Evolutionary conservation across 2,888 invertebrate species (phyloP).

Genomic region (Anaspis maculata): DNA sequence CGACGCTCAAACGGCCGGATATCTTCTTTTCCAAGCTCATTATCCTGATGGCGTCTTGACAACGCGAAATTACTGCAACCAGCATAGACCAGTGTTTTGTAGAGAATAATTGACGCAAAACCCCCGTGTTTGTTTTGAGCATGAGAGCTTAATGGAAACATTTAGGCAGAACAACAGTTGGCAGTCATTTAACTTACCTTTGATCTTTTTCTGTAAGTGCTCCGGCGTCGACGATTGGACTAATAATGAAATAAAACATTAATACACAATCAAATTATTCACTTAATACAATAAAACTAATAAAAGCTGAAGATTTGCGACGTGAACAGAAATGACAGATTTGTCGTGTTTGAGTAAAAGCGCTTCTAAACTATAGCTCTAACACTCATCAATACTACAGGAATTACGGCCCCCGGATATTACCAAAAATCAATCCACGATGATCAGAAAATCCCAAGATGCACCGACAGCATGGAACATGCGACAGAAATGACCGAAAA

Average conservation of each 20-base stretch:
- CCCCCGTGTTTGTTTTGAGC: slow-evolving; percentile 9
- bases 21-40: slow-evolving; percentile 28
- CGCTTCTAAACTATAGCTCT: too few relatives aligned
- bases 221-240: slow-evolving; percentile 30
- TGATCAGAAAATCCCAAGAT: too few relatives aligned
- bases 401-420: too few relatives aligned
- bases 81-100: slow-evolving; percentile 12
- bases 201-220: slow-evolving; percentile 37
- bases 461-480: too few relatives aligned
- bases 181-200: slow-evolving; percentile 34
- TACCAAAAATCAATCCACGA: too few relatives aligned
- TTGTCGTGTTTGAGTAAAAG: too few relatives aligned
- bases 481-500: too few relatives aligned
- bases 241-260: slow-evolving; percentile 21
- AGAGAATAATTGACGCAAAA: not conserved
- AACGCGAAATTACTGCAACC: slow-evolving; percentile 39
- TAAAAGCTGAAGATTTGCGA: too few relatives aligned
- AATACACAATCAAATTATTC: too few relatives aligned
- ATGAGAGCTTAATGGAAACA: slow-evolving; percentile 1
- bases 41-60: slow-evolving; percentile 38
- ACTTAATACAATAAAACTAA: too few relatives aligned
- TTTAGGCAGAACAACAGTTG: not conserved
- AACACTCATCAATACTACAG: too few relatives aligned
- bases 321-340: too few relatives aligned
- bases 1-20: slow-evolving; percentile 24